These are phyloP conservation scores for Hydropotes inermis DNA, from an alignment of 2,113 vertebrate species.

Conservation along the genomic window DNA sequence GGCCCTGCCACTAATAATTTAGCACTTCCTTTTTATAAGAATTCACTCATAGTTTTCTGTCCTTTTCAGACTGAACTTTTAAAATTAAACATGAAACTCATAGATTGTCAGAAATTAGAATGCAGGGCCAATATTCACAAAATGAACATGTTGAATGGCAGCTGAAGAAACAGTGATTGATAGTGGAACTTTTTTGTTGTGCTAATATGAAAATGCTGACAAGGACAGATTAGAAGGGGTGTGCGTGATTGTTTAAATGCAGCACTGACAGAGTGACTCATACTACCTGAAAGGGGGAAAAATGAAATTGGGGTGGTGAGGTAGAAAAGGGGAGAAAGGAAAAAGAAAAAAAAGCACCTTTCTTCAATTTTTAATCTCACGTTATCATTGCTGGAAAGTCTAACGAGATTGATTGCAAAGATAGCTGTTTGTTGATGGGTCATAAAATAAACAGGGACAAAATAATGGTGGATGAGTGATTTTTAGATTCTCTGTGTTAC, in stretches of 20 bases:
- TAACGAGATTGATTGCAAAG: constrained; percentile 74
- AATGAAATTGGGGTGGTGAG: not conserved
- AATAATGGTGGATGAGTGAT: constrained; percentile 66
- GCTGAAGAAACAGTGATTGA: not conserved
- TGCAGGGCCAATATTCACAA: not conserved
- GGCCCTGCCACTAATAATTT: not conserved
- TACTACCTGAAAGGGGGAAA: not conserved
- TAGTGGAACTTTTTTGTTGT: not conserved
- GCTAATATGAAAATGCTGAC: not conserved
- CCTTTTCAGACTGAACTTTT: not conserved
- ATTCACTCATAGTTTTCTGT: not conserved
- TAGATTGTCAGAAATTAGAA: not conserved
- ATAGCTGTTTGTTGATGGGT: constrained; percentile 74
- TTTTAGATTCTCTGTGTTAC: constrained; percentile 68
- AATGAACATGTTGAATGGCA: not conserved
- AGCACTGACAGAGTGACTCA: not conserved
- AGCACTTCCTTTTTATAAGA: not conserved
- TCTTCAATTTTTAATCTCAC: constrained; percentile 57
- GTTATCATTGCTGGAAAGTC: constrained; percentile 63
- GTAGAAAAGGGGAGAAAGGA: not conserved
- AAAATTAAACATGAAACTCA: not conserved
- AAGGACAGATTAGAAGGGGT: not conserved
- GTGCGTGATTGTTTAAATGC: constrained; percentile 19
- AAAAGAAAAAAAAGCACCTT: not conserved
- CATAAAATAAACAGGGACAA: constrained; percentile 76